Evolutionary conservation across 2,888 invertebrate species (phyloP), one percentile per base, ranked within the genome.

Genomic region (Pseudeuparius sepicola): DNA sequence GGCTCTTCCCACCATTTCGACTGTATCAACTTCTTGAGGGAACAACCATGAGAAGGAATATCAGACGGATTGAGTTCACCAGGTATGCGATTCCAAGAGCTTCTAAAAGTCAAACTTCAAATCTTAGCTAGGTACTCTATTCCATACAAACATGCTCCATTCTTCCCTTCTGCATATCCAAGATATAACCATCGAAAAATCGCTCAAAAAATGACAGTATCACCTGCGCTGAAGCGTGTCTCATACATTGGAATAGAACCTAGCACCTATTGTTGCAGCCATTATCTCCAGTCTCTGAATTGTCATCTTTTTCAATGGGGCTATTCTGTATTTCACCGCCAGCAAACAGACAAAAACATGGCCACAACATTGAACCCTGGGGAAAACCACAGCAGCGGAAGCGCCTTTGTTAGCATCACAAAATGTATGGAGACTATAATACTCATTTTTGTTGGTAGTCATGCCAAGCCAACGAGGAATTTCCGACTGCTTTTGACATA

Each of bases 11-110:
- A 7, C 14, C 11, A 25, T 32, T 11, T 12, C 7, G 20, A 20
- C 20, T 20, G 7, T 20, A 20, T 7, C n/a, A 20, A 20, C n/a
- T 20, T 20, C 20, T 20, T 20, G n/a, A n/a, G 20, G 7, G 20
- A 20, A 20, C 20, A 20, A 20, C 20, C 20, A 7, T n/a, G 6
- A 6, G 20, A 20, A 7, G 20, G 20, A 7, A 20, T 7, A 20
- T 20, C 20, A 20, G 20, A 7, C n/a, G 20, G 20, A 20, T 20
- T 20, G 6, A 20, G n/a, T n/a, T 20, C 20, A 7, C 20, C 20
- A 20, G 20, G 20, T 20, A 20, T n/a, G n/a, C 6, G n/a, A 20
- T 20, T 20, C 20, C 20, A 20, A n/a, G n/a, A n/a, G n/a, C n/a
- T n/a, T n/a, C n/a, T n/a, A n/a, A n/a, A n/a, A n/a, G n/a, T n/a